Conservation (phyloP, 2,113 vertebrate genomes). For the Fregetta grallaria region DNA sequence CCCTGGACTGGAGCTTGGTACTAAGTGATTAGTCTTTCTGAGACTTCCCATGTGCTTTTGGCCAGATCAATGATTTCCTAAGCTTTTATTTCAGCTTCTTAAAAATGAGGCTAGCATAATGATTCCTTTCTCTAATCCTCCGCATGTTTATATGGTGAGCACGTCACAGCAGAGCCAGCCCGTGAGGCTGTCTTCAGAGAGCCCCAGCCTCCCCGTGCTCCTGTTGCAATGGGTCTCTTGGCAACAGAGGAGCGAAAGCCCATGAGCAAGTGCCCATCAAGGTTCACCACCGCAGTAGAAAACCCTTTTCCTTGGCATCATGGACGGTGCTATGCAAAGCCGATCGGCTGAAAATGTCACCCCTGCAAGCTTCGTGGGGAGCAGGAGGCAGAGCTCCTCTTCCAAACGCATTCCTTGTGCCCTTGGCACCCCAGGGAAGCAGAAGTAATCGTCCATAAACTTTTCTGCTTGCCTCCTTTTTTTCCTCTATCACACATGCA, state of each 20-base stretch:
- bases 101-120: not conserved
- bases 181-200: not conserved
- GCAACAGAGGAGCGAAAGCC: not conserved
- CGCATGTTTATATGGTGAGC: not conserved
- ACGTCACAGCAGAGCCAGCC: not conserved
- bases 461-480: not conserved
- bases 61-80: slow-evolving; percentile 6
- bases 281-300: accelerated
- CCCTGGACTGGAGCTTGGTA: not conserved
- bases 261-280: not conserved
- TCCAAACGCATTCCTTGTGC: accelerated
- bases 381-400: not conserved
- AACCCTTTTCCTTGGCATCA: not conserved
- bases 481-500: not conserved
- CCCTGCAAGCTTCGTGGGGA: not conserved
- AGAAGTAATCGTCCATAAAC: not conserved
- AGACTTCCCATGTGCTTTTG: not conserved
- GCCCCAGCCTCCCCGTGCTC: not conserved
- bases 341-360: not conserved
- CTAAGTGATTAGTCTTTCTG: not conserved
- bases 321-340: accelerated
- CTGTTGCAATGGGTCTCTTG: not conserved
- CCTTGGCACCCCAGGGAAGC: not conserved
- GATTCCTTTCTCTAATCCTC: not conserved
- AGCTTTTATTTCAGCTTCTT: slow-evolving; percentile 22